Conservation (phyloP, 2,113 vertebrate species). For the Loxodonta africana region DNA sequence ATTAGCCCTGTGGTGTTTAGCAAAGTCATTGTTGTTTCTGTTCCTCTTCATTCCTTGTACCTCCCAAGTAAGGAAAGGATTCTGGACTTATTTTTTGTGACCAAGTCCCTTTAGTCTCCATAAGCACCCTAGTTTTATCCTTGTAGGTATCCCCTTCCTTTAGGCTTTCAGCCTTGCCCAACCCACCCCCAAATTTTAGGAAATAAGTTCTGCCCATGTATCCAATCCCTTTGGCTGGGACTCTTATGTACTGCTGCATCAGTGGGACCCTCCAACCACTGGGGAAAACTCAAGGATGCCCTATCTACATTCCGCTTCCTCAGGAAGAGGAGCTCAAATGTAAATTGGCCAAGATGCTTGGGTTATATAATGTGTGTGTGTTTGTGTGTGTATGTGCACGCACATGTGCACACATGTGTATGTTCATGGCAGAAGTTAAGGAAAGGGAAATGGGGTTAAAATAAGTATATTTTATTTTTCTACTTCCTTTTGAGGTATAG, state of each 20-base stretch:
- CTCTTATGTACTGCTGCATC: not conserved
- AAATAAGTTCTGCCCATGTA: not conserved
- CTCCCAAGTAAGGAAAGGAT: not conserved
- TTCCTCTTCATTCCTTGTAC: not conserved
- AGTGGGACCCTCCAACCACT: not conserved
- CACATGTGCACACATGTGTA: not conserved
- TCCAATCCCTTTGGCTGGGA: not conserved
- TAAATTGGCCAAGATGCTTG: not conserved
- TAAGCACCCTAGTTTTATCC: not conserved
- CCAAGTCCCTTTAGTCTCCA: not conserved
- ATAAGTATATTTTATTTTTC: not conserved
- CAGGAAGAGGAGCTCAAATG: not conserved
- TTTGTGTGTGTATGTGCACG: no score
- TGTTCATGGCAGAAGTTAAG: not conserved
- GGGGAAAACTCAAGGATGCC: not conserved
- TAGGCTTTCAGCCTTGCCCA: not conserved
- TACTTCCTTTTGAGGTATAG: not conserved
- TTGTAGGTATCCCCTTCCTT: not conserved
- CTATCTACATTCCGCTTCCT: not conserved
- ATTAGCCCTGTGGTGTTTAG: not conserved
- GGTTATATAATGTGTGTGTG: not conserved
- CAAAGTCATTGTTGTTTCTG: not conserved
- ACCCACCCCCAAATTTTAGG: not conserved
- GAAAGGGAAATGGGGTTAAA: not conserved
- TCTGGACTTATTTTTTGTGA: not conserved